Conservation (phyloP, 2,113 vertebrate genomes). For the Gymnogyps californianus region DNA sequence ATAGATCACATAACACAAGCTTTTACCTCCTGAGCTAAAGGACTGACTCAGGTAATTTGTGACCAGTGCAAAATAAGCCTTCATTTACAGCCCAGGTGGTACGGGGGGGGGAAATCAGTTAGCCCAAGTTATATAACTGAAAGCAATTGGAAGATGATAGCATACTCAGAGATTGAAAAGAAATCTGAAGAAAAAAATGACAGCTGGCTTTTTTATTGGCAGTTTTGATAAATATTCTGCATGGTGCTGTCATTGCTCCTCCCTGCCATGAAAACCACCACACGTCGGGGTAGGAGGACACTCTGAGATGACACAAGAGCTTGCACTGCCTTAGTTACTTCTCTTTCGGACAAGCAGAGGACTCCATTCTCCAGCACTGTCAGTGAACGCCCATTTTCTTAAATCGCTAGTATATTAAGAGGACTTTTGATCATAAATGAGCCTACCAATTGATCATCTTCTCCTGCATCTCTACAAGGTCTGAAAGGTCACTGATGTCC, state of each 20-base stretch:
- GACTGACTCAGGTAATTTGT: not conserved
- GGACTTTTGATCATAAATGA: not conserved
- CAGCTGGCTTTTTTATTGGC: not conserved
- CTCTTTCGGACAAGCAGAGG: not conserved
- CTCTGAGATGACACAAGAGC: not conserved
- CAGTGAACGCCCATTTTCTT: not conserved
- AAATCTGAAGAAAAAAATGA: not conserved
- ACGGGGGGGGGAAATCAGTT: not conserved
- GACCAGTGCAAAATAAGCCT: not conserved
- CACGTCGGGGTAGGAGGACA: accelerated
- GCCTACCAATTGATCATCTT: constrained; percentile 75
- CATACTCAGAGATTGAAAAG: not conserved
- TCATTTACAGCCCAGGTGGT: not conserved
- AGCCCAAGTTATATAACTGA: not conserved
- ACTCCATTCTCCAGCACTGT: not conserved
- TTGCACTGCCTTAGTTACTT: not conserved
- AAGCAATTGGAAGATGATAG: not conserved
- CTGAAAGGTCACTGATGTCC: constrained; percentile 81
- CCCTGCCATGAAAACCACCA: not conserved
- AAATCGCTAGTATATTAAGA: not conserved
- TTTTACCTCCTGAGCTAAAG: not conserved
- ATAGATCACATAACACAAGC: not conserved
- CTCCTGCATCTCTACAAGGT: constrained; percentile 81
- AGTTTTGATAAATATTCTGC: not conserved
- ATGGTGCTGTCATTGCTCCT: not conserved